Evolutionary conservation across 2,888 invertebrate species (phyloP).

Genomic region (Cistogaster globosa): DNA sequence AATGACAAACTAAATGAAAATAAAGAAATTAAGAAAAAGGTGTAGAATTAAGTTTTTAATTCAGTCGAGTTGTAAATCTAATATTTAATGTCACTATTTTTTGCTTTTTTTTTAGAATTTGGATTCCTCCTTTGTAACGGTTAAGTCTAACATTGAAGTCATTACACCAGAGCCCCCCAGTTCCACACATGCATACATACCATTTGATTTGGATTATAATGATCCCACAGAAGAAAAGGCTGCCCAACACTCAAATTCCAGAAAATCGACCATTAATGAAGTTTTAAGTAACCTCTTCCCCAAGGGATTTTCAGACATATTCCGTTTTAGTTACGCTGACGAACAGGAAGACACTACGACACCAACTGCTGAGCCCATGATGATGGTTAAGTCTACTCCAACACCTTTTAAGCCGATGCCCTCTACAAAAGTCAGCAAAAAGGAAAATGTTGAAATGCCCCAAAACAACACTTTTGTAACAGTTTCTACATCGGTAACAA

Average conservation of each 20-base stretch:
- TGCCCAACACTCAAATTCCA: conserved; percentile 61
- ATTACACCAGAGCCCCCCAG: conserved; percentile 65
- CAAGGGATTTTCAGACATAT: conserved; percentile 80
- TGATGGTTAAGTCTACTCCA: conserved; percentile 39
- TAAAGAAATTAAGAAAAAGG: conserved; percentile 74
- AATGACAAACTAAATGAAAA: conserved; percentile 71
- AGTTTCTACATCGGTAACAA: conserved; percentile 76
- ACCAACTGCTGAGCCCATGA: conserved; percentile 15
- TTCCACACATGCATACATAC: conserved; percentile 78
- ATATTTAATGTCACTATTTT: conserved; percentile 10
- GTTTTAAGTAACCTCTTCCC: conserved; percentile 79
- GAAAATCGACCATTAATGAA: conserved; percentile 76
- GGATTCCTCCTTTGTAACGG: conserved; percentile 37
- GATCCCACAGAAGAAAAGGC: conserved; percentile 71
- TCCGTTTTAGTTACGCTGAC: conserved; percentile 77
- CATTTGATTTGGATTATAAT: conserved; percentile 76
- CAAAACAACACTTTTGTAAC: conserved; percentile 74
- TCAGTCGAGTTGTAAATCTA: background rate
- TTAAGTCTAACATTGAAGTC: conserved; percentile 37
- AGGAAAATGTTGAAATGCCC: background rate
- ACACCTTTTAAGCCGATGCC: conserved; percentile 54
- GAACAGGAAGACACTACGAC: conserved; percentile 60
- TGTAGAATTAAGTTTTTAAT: conserved; percentile 65
- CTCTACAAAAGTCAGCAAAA: background rate
- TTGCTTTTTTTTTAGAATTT: conserved; percentile 35